Percentiles rank a stretch among this genome's conserved stretches.
Conservation (phyloP, 2,797 vertebrate species). For the Prionace glauca region DNA sequence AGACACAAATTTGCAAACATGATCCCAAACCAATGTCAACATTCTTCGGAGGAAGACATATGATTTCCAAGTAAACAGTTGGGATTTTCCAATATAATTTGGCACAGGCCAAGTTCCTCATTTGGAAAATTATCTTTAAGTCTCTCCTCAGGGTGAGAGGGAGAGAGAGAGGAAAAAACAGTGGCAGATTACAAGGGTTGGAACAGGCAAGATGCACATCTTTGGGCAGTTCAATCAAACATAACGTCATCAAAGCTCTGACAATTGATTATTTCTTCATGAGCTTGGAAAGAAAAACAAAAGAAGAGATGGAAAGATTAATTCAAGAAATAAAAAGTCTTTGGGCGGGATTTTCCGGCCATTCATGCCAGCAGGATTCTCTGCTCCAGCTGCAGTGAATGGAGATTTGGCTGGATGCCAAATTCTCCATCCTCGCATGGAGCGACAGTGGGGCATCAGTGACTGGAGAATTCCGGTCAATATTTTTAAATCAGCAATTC, state of each 20-base stretch:
- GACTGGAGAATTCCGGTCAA: not conserved
- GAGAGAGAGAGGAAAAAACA: not conserved
- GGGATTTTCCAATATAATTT: not conserved
- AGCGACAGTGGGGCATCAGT: no score
- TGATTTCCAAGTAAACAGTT: not conserved
- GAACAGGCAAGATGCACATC: not conserved
- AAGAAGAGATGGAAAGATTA: not conserved
- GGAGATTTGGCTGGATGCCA: no score
- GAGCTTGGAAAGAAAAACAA: not conserved
- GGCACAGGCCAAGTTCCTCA: not conserved
- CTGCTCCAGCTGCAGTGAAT: no score
- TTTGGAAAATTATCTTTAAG: not conserved
- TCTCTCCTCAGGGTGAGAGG: not conserved
- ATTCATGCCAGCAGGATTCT: no score
- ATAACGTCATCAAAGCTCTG: not conserved
- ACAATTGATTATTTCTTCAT: not conserved
- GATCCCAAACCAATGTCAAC: slow-evolving; percentile 7
- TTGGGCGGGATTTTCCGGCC: no score
- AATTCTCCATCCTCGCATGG: no score
- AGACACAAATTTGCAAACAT: not conserved
- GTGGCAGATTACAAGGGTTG: not conserved
- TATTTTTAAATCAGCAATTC: not conserved
- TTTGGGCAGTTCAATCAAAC: not conserved
- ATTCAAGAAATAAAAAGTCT: not conserved
- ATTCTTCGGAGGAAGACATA: not conserved